Conservation (phyloP, 2,797 vertebrate species). For the Coregonus ussuriensis region DNA sequence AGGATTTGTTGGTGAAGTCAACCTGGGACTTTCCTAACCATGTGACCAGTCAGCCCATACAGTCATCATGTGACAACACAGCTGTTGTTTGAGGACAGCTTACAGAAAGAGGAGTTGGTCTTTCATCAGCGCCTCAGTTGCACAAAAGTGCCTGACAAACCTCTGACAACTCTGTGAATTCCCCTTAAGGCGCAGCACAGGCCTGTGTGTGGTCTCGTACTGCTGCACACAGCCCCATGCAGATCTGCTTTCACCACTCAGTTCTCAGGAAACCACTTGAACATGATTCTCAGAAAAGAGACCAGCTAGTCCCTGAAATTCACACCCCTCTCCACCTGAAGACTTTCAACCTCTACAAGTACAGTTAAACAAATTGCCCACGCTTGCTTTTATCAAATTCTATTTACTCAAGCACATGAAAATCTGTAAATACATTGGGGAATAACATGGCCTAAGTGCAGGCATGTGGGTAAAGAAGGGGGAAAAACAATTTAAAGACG, state of each 20-base stretch:
- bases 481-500: neutral
- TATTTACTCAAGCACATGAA: neutral
- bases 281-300: conserved; percentile 42
- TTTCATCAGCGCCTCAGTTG: conserved; percentile 34
- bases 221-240: neutral
- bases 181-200: conserved; percentile 22
- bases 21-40: conserved; percentile 74
- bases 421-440: neutral
- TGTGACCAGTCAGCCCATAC: conserved; percentile 70
- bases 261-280: conserved; percentile 16
- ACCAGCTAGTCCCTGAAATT: conserved; percentile 45
- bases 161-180: conserved; percentile 26
- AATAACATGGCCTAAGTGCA: conserved; percentile 24
- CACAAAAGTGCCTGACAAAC: conserved; percentile 16
- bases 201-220: neutral
- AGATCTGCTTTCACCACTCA: conserved; percentile 10
- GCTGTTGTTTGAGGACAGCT: conserved; percentile 45
- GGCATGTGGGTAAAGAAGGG: conserved; percentile 27
- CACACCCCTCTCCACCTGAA: neutral
- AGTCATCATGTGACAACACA: conserved; percentile 38
- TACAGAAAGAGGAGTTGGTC: conserved; percentile 29
- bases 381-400: neutral
- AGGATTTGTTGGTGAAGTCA: conserved; percentile 38
- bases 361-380: neutral
- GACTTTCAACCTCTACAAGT: neutral